Conservation (phyloP, 64 coral and sea anemone genomes). For the Stichodactyla helianthus region DNA sequence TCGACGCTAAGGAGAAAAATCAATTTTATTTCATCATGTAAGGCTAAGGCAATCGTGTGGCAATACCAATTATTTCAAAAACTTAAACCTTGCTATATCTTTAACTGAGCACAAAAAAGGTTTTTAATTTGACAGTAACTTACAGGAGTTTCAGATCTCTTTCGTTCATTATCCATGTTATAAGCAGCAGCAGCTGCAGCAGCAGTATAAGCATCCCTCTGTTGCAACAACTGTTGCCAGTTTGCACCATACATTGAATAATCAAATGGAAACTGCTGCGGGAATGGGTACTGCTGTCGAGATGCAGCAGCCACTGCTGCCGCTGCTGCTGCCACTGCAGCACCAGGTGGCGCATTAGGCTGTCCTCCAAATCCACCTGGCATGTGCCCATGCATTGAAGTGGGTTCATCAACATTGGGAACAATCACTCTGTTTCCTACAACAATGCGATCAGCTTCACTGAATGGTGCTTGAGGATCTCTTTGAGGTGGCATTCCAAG, state of each 20-base stretch:
- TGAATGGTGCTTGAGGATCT: constrained; percentile 19
- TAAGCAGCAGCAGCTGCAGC: constrained; percentile 31
- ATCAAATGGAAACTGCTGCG: constrained; percentile 53
- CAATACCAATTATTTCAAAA: too few species aligned
- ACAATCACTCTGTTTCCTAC: constrained; percentile 59
- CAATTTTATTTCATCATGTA: neutral
- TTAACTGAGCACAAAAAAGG: neutral
- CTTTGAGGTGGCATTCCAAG: constrained; percentile 24
- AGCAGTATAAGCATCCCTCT: constrained; percentile 56
- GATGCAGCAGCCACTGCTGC: constrained; percentile 39
- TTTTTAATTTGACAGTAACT: neutral
- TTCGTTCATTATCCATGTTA: constrained; percentile 39
- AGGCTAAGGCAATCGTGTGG: too few species aligned
- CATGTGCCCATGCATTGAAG: constrained; percentile 27
- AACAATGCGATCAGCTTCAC: constrained; percentile 44
- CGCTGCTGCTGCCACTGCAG: constrained; percentile 39
- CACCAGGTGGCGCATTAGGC: constrained; percentile 26
- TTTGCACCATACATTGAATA: constrained; percentile 50
- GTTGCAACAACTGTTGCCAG: constrained; percentile 58
- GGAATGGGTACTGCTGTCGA: constrained; percentile 33
- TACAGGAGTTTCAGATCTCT: constrained; percentile 1
- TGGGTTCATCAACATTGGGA: constrained; percentile 43
- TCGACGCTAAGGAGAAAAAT: neutral
- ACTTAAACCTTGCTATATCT: neutral
- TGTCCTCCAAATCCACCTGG: constrained; percentile 19